Conservation (phyloP, 2,113 vertebrate genomes). For the Limnothrissa miodon region DNA sequence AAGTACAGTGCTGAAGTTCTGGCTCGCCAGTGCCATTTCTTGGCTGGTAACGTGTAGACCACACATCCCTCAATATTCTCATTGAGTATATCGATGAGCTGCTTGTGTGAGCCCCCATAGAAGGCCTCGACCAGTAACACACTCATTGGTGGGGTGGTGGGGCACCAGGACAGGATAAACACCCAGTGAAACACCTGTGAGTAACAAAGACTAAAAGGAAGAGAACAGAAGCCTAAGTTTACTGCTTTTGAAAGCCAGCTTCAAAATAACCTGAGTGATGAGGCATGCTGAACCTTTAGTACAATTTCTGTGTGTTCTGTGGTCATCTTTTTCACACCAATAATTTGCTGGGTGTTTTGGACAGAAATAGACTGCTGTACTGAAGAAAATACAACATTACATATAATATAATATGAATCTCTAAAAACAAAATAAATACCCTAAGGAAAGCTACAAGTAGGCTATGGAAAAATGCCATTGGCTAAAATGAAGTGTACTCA, state of each 20-base stretch:
- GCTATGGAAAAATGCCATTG: no score
- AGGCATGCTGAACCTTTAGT: neutral
- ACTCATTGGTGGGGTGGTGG: conserved; percentile 61
- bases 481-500: no score
- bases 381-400: no score
- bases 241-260: neutral
- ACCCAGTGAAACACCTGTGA: neutral
- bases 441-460: neutral
- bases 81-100: conserved; percentile 85
- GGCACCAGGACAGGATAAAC: neutral
- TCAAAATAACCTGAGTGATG: neutral
- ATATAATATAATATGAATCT: neutral
- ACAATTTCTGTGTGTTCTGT: neutral
- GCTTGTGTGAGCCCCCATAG: conserved; percentile 94
- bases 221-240: neutral
- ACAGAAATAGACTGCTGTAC: neutral
- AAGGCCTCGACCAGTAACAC: conserved; percentile 88
- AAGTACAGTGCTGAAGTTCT: conserved; percentile 86
- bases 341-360: neutral
- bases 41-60: conserved; percentile 82
- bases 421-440: neutral
- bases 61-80: conserved; percentile 72
- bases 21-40: conserved; percentile 97
- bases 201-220: neutral
- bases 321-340: neutral